Evolutionary conservation across 1,140 invertebrate genomes (phyloP).

Genomic region (Bombus confusus): DNA sequence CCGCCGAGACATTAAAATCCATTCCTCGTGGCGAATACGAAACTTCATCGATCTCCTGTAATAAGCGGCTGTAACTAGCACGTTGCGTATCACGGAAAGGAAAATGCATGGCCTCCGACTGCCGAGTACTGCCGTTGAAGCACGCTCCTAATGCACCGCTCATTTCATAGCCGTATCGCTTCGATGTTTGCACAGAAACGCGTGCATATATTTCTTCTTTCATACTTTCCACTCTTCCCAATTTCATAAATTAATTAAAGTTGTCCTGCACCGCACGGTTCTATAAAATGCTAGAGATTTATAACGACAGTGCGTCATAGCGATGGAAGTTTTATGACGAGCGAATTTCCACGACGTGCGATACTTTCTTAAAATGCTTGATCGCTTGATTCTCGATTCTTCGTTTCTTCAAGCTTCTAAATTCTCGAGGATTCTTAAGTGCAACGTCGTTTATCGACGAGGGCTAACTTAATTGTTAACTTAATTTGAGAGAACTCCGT

Average conservation of each 20-base stretch:
- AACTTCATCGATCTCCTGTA: constrained; percentile 11
- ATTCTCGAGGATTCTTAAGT: neutral
- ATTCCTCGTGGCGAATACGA: neutral
- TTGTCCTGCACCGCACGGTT: too few relatives aligned
- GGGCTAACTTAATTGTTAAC: too few relatives aligned
- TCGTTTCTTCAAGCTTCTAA: neutral
- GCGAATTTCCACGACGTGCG: neutral
- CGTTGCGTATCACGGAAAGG: constrained; percentile 2
- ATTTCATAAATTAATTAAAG: neutral
- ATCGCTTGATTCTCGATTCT: neutral
- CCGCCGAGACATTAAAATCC: neutral
- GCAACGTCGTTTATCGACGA: neutral
- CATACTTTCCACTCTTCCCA: neutral
- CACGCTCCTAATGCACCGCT: neutral
- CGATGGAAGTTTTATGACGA: neutral
- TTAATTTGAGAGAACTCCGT: rapidly evolving
- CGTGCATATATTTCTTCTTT: too few relatives aligned
- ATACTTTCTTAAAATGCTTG: neutral
- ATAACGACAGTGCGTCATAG: neutral
- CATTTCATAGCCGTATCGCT: neutral
- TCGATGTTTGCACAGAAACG: neutral
- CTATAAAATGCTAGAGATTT: neutral
- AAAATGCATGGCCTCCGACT: neutral
- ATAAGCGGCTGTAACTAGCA: neutral
- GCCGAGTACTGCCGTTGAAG: neutral